Evolutionary conservation across 2,113 vertebrate genomes (phyloP).

Genomic region (Arothron firmamentum): DNA sequence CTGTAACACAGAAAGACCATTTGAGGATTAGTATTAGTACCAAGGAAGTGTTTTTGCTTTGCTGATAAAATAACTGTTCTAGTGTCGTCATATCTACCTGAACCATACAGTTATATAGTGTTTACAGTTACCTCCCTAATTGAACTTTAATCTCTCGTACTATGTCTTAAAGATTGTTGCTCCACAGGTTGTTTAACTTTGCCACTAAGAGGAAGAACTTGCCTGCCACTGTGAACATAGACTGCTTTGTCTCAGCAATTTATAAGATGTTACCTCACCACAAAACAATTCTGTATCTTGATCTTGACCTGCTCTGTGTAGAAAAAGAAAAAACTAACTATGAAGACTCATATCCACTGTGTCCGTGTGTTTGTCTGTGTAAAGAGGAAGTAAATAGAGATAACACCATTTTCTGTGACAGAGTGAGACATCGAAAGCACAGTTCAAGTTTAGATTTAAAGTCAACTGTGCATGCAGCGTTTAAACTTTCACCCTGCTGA

Average conservation of each 20-base stretch:
- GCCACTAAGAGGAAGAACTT: neutral
- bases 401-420: neutral
- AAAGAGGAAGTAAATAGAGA: slow-evolving; percentile 11
- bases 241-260: slow-evolving; percentile 2
- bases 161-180: slow-evolving; percentile 2
- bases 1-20: slow-evolving; percentile 62
- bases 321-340: neutral
- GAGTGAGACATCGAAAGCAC: too few relatives aligned
- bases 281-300: neutral
- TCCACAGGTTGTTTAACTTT: neutral
- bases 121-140: slow-evolving; percentile 11
- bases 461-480: neutral
- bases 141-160: slow-evolving; percentile 37
- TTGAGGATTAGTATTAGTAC: neutral
- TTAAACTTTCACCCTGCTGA: slow-evolving; percentile 9
- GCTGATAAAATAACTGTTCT: neutral
- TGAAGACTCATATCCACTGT: neutral
- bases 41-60: neutral
- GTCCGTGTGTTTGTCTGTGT: neutral
- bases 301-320: neutral
- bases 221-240: neutral
- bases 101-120: slow-evolving; percentile 6
- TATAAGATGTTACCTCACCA: neutral
- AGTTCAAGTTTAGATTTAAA: neutral
- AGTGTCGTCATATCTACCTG: neutral